Percentiles rank a stretch among this genome's conserved stretches.
These are phyloP conservation scores for Octonoba sinensis DNA, from an alignment of 2,888 invertebrate species.

Conservation along the genomic window DNA sequence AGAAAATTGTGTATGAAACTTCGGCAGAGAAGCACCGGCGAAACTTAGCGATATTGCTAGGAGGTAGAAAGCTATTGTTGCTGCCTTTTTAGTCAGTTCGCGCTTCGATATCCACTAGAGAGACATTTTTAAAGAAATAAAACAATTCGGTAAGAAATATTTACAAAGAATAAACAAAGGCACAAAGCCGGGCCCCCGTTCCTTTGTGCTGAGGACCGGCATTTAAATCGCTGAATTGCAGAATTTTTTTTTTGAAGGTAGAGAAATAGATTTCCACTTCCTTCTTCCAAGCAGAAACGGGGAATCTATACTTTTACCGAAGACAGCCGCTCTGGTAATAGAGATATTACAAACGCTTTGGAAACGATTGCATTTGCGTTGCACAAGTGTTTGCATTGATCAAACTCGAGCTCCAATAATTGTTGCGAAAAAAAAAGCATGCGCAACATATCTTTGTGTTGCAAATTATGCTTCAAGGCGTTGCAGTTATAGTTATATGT, in stretches of 20 bases:
- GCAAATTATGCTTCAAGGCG: too few species aligned
- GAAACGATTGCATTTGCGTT: too few species aligned
- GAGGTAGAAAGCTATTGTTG: conserved; percentile 39
- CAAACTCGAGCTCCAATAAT: too few species aligned
- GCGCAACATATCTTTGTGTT: too few species aligned
- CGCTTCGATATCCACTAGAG: conserved; percentile 52
- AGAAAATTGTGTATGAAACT: conserved; percentile 10
- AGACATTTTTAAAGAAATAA: conserved; percentile 59
- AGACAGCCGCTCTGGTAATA: too few species aligned
- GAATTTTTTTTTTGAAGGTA: conserved; percentile 6
- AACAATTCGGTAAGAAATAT: conserved; percentile 59
- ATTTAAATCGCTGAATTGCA: conserved; percentile 60
- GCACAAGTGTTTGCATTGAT: too few species aligned
- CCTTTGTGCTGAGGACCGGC: conserved; percentile 54
- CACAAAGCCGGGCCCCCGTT: conserved; percentile 22
- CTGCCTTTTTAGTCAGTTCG: conserved; percentile 28
- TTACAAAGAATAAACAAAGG: conserved; percentile 55
- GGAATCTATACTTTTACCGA: too few species aligned
- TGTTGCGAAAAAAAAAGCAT: too few species aligned
- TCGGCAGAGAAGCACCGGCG: conserved; percentile 2
- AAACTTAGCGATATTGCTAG: conserved; percentile 43
- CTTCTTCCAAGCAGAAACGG: too few species aligned
- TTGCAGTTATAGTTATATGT: too few species aligned
- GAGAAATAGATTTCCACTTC: too few species aligned
- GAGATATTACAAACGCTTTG: too few species aligned